phyloP scores from a whole-genome alignment of 30 jellyfish, hydroid and myxozoan genomes.

The Cassiopea xamachana region DNA sequence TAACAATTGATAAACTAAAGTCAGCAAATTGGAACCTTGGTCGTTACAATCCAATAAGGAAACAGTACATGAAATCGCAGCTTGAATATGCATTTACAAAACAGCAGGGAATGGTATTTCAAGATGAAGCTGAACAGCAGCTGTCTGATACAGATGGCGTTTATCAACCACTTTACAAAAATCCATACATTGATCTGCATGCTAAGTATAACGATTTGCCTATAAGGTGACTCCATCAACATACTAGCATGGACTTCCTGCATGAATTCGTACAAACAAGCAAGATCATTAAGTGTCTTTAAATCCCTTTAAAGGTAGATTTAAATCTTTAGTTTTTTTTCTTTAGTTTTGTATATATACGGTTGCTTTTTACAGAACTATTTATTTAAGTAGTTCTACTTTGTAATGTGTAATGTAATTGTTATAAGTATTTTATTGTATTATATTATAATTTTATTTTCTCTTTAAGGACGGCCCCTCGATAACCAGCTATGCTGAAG shows the following conservation, averaged over 20 bases:
- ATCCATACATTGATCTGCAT: not conserved
- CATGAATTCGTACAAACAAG: not conserved
- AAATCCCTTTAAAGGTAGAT: no score
- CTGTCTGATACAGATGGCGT: not conserved
- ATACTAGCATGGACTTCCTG: not conserved
- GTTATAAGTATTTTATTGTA: no score
- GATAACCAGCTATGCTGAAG: no score
- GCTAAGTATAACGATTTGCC: conserved; percentile 4
- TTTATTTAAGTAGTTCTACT: no score
- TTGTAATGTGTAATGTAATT: no score
- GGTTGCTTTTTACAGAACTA: no score
- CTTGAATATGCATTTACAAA: not conserved
- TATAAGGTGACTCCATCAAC: conserved; percentile 6
- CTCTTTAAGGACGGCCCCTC: no score
- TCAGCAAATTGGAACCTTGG: conserved; percentile 7
- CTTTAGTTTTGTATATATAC: no score
- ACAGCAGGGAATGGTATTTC: not conserved
- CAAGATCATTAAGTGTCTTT: no score
- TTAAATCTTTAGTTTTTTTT: no score
- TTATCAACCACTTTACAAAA: not conserved
- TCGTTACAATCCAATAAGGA: not conserved
- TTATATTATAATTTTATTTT: no score
- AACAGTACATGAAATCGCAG: not conserved
- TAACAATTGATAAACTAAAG: not conserved
- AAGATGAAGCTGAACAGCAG: conserved; percentile 5